Conservation (phyloP, 2,113 vertebrate genomes). For the Calcarius ornatus region DNA sequence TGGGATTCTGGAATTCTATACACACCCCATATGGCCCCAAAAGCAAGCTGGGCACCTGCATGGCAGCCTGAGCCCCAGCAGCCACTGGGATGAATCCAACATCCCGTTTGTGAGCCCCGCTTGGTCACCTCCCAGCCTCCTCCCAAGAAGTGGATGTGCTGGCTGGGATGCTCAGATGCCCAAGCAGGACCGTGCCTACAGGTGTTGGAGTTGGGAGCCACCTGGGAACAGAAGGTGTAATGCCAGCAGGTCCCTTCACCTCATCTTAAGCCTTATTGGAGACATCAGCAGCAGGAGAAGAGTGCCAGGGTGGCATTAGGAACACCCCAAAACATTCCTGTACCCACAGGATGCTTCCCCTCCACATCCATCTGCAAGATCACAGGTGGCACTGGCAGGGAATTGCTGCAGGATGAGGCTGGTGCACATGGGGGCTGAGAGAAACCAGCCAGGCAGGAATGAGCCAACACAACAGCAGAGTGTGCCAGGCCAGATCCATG, state of each 20-base stretch:
- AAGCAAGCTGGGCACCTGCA: not conserved
- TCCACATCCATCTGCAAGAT: fast-evolving
- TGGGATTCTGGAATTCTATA: not conserved
- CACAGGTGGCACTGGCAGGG: not conserved
- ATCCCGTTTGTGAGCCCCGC: not conserved
- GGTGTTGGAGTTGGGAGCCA: not conserved
- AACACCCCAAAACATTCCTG: fast-evolving
- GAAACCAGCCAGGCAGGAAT: not conserved
- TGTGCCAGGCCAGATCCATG: not conserved
- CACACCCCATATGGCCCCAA: not conserved
- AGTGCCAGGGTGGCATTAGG: too few relatives aligned
- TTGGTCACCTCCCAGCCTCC: not conserved
- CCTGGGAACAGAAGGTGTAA: not conserved
- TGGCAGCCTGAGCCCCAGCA: not conserved
- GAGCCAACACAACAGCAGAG: fast-evolving
- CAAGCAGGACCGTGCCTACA: fast-evolving
- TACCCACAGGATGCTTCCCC: not conserved
- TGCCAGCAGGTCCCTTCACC: too few relatives aligned
- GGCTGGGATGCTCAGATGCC: not conserved
- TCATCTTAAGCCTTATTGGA: not conserved
- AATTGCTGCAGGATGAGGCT: not conserved
- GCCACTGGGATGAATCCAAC: not conserved
- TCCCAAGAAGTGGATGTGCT: not conserved
- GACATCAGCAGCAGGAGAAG: not conserved
- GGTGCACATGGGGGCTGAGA: not conserved